These are phyloP conservation scores for Hylaeus anthracinus DNA, from an alignment of 1,140 invertebrate genomes.

Conservation along the genomic window DNA sequence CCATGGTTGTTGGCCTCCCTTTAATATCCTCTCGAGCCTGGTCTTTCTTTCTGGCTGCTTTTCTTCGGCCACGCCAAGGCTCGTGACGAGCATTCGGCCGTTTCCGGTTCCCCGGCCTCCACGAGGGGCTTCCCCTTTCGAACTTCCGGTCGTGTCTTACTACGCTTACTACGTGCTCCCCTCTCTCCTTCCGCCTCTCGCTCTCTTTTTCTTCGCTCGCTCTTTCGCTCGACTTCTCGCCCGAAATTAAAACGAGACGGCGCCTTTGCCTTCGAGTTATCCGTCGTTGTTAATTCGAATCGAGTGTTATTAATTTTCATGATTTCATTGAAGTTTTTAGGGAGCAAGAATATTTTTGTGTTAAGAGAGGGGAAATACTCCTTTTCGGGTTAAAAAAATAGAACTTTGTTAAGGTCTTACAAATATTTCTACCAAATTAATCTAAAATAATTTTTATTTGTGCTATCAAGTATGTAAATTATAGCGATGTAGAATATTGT, in stretches of 20 bases:
- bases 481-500: too few species aligned
- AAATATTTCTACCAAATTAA: too few species aligned
- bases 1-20: neutral
- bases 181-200: conserved; percentile 45
- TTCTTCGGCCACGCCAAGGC: conserved; percentile 38
- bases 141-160: conserved; percentile 75
- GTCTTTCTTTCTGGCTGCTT: conserved; percentile 40
- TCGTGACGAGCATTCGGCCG: conserved; percentile 68
- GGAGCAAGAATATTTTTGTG: too few species aligned
- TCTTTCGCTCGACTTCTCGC: neutral
- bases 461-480: too few species aligned
- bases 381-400: too few species aligned
- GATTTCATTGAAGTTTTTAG: too few species aligned
- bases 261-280: neutral
- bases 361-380: too few species aligned
- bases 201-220: conserved; percentile 5
- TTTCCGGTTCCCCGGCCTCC: conserved; percentile 69
- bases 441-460: too few species aligned
- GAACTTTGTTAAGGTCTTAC: too few species aligned
- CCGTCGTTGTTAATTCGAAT: too few species aligned
- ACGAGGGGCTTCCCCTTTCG: conserved; percentile 64
- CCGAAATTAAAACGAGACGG: conserved; percentile 38
- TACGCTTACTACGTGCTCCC: conserved; percentile 69
- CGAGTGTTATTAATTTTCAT: too few species aligned
- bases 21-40: conserved; percentile 9